These are phyloP conservation scores for Wiebesia pumilae DNA, from an alignment of 1,140 invertebrate species.

Conservation along the genomic window DNA sequence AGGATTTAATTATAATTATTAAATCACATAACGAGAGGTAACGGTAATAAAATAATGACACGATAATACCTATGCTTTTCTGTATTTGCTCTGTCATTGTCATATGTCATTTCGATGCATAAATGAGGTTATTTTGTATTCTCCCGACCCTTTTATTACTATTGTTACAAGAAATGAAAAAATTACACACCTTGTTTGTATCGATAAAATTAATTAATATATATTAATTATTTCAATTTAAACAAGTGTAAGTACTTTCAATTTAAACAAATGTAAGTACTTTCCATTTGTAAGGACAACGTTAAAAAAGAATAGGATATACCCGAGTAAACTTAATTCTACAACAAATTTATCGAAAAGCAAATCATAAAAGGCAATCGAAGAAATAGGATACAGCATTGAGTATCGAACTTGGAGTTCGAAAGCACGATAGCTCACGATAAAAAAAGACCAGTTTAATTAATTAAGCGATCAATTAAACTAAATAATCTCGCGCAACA, in stretches of 20 bases:
- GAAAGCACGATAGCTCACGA: neutral
- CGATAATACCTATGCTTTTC: too few relatives aligned
- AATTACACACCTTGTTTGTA: neutral
- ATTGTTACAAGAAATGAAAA: neutral
- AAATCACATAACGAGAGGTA: too few relatives aligned
- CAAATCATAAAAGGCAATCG: conserved; percentile 32
- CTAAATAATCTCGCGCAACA: conserved; percentile 22
- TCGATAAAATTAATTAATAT: neutral
- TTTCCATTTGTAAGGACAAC: neutral
- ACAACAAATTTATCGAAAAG: neutral
- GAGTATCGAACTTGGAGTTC: neutral
- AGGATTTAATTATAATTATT: too few relatives aligned
- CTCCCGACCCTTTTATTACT: neutral
- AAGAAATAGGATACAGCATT: neutral
- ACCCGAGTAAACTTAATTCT: conserved; percentile 21
- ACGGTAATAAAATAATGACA: too few relatives aligned
- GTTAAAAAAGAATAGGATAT: neutral
- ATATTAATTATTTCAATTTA: neutral
- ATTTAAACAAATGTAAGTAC: conserved; percentile 9
- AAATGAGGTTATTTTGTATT: too few relatives aligned
- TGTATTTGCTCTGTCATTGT: too few relatives aligned
- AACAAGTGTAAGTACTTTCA: neutral
- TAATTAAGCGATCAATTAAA: conserved; percentile 43
- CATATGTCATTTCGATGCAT: too few relatives aligned
- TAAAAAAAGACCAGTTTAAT: conserved; percentile 41